Evolutionary conservation across 2,113 vertebrate species (phyloP).

Genomic region (Eublepharis macularius): DNA sequence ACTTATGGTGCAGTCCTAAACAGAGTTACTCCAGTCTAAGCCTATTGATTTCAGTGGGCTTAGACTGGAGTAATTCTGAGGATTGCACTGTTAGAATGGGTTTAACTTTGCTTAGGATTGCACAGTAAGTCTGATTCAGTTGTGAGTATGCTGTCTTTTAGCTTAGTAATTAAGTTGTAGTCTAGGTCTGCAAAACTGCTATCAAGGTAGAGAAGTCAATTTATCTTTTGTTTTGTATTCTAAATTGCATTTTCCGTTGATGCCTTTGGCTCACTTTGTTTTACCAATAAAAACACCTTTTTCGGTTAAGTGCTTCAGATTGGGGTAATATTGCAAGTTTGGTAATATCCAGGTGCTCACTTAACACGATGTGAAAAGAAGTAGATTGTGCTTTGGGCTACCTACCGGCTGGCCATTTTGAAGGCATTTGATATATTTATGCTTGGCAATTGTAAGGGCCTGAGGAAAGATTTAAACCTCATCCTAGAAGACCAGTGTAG

Average conservation of each 20-base stretch:
- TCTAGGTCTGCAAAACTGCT: not conserved
- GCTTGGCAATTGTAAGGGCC: too few relatives aligned
- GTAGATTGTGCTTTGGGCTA: not conserved
- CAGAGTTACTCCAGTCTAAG: too few relatives aligned
- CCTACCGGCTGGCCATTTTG: too few relatives aligned
- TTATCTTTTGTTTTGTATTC: not conserved
- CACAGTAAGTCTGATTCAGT: not conserved
- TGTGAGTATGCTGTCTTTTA: not conserved
- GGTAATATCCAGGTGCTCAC: not conserved
- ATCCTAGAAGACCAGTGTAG: too few relatives aligned
- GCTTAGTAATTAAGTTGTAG: not conserved
- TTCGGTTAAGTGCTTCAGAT: not conserved
- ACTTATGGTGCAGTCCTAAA: too few relatives aligned
- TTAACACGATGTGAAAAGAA: not conserved
- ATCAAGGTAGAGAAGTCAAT: not conserved
- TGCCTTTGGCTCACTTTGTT: not conserved
- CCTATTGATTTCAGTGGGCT: too few relatives aligned
- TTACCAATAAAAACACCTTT: not conserved
- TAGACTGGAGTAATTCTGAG: too few relatives aligned
- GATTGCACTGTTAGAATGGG: too few relatives aligned
- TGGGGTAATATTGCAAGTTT: not conserved
- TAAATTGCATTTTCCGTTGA: not conserved
- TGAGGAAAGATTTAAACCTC: too few relatives aligned
- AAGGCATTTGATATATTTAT: too few relatives aligned
- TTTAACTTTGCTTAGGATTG: too few relatives aligned